Conservation (phyloP, 2,888 invertebrate genomes). For the Cantharis lateralis region DNA sequence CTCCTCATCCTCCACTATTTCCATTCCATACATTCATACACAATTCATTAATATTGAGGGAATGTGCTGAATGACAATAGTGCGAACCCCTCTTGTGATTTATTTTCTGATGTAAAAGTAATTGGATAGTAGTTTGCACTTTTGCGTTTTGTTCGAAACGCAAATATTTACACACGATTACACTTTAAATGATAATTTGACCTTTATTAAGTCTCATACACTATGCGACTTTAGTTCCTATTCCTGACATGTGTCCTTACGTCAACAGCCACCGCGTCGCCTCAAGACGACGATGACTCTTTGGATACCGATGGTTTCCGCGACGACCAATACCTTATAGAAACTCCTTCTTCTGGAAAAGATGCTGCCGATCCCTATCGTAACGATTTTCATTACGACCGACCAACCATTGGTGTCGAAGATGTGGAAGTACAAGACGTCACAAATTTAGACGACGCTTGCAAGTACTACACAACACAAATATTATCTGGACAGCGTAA, state of each 20-base stretch:
- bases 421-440: slow-evolving; percentile 50
- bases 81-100: slow-evolving; percentile 41
- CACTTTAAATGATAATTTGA: slow-evolving; percentile 13
- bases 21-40: slow-evolving; percentile 29
- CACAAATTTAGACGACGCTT: slow-evolving; percentile 50
- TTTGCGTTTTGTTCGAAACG: slow-evolving; percentile 22
- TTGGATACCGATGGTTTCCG: slow-evolving; percentile 61
- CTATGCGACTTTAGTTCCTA: slow-evolving; percentile 17
- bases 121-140: slow-evolving; percentile 27
- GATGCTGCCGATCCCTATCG: slow-evolving; percentile 36
- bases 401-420: slow-evolving; percentile 23
- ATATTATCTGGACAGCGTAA: slow-evolving; percentile 50
- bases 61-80: slow-evolving; percentile 38
- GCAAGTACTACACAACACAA: slow-evolving; percentile 52
- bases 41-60: slow-evolving; percentile 34
- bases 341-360: slow-evolving; percentile 55
- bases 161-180: slow-evolving; percentile 5
- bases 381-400: slow-evolving; percentile 38
- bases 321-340: slow-evolving; percentile 57
- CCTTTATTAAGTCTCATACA: slow-evolving; percentile 10
- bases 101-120: slow-evolving; percentile 41
- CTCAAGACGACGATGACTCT: slow-evolving; percentile 62
- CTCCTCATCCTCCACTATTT: slow-evolving; percentile 34
- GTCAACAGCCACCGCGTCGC: slow-evolving; percentile 55
- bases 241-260: slow-evolving; percentile 21